phyloP scores from a whole-genome alignment of 2,797 vertebrate genomes.

The Scleropages formosus region DNA sequence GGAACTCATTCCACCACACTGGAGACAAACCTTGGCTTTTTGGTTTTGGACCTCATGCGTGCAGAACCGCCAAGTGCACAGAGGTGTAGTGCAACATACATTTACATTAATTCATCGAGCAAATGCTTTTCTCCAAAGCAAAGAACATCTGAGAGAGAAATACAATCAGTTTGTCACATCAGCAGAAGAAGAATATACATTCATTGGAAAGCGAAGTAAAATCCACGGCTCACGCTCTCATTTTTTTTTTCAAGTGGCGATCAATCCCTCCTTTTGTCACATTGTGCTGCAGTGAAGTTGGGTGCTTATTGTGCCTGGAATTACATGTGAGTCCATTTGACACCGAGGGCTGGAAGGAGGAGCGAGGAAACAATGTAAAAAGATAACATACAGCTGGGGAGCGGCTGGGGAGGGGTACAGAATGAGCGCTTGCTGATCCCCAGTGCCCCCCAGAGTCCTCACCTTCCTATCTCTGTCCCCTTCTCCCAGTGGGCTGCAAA shows the following conservation, averaged over 20 bases:
- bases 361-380: conserved; percentile 57
- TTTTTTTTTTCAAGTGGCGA: conserved; percentile 17
- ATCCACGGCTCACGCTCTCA: conserved; percentile 3
- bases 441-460: conserved; percentile 55
- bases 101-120: too few relatives aligned
- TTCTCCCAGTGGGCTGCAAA: conserved; percentile 47
- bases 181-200: too few relatives aligned
- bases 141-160: too few relatives aligned
- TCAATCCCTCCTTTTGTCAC: background rate
- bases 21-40: too few relatives aligned
- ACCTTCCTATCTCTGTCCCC: conserved; percentile 69
- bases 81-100: too few relatives aligned
- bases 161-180: too few relatives aligned
- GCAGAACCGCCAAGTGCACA: too few relatives aligned
- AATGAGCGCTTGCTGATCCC: conserved; percentile 57
- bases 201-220: conserved; percentile 7
- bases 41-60: too few relatives aligned
- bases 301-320: conserved; percentile 32
- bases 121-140: too few relatives aligned
- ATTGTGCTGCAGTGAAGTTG: conserved; percentile 22
- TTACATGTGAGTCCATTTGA: conserved; percentile 41
- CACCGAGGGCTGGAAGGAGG: conserved; percentile 18
- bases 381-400: conserved; percentile 60
- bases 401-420: conserved; percentile 16
- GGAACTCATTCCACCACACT: too few relatives aligned